Evolutionary conservation across 2,888 invertebrate species (phyloP).

Genomic region (Aphidoletes aphidimyza): DNA sequence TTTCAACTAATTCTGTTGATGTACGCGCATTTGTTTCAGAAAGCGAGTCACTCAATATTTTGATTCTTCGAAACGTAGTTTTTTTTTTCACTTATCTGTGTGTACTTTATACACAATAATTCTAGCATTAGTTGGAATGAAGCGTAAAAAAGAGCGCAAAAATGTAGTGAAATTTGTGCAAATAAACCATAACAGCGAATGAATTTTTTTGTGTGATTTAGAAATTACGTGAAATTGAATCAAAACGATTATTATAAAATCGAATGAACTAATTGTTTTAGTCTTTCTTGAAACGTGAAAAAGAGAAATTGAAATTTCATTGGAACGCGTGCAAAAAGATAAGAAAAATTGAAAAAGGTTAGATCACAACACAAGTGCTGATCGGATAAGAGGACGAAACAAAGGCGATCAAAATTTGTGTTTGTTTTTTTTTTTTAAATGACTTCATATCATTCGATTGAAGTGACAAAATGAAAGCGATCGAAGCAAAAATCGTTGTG

Average conservation of each 20-base stretch:
- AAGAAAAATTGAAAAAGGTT: background rate
- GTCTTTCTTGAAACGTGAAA: background rate
- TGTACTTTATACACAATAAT: too few relatives aligned
- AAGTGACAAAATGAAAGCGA: slow-evolving; percentile 74
- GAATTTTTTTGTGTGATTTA: too few relatives aligned
- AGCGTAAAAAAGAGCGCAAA: slow-evolving; percentile 2
- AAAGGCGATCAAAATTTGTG: background rate
- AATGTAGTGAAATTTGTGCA: background rate
- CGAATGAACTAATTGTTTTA: background rate
- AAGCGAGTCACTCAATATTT: too few relatives aligned
- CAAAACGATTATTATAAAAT: background rate
- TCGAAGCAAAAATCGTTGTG: slow-evolving; percentile 87
- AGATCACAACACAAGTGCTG: background rate
- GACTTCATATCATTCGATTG: background rate
- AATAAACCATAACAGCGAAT: too few relatives aligned
- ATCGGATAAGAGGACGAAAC: background rate
- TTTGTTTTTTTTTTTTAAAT: background rate
- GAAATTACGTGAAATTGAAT: background rate
- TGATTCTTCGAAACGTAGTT: too few relatives aligned
- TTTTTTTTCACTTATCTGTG: too few relatives aligned
- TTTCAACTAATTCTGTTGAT: background rate
- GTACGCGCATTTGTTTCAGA: background rate
- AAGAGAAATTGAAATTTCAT: background rate
- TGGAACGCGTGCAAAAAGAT: background rate
- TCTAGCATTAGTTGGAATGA: slow-evolving; percentile 13